Percentiles rank a stretch among this genome's conserved stretches.
phyloP scores from a whole-genome alignment of 1,140 invertebrate species.

The Palaemon carinicauda region DNA sequence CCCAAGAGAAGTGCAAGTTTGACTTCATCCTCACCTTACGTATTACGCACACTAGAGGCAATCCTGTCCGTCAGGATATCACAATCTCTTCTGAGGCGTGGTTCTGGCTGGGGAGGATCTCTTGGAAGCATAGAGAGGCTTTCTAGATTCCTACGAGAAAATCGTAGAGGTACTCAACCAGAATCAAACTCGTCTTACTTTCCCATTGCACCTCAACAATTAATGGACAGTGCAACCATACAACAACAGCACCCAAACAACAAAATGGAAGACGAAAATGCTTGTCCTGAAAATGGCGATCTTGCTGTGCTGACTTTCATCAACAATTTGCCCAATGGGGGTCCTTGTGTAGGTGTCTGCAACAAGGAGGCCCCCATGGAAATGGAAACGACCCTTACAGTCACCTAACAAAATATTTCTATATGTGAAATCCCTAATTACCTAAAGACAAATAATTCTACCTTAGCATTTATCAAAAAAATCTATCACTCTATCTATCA shows the following conservation, averaged over 20 bases:
- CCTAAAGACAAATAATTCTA: too few relatives aligned
- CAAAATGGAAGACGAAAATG: background rate
- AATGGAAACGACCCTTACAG: background rate
- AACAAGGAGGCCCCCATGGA: slow-evolving; percentile 20
- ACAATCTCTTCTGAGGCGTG: slow-evolving; percentile 35
- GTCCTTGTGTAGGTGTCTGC: background rate
- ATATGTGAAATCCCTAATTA: background rate
- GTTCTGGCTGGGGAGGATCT: slow-evolving; percentile 38
- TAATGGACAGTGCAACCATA: background rate
- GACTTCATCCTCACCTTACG: slow-evolving; percentile 47
- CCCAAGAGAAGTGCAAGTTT: slow-evolving; percentile 44
- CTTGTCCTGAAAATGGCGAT: background rate
- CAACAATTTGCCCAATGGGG: slow-evolving; percentile 26
- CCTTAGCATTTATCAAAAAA: background rate
- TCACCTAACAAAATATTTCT: background rate
- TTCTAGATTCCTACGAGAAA: slow-evolving; percentile 32
- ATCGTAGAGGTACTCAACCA: background rate
- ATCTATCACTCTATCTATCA: too few relatives aligned
- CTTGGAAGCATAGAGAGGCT: slow-evolving; percentile 39
- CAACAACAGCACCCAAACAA: background rate
- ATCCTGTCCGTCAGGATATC: slow-evolving; percentile 53
- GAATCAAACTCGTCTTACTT: background rate
- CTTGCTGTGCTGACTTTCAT: slow-evolving; percentile 29
- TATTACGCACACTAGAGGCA: slow-evolving; percentile 55
- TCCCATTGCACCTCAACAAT: background rate